Percentiles rank a stretch among this genome's conserved stretches.
phyloP scores from a whole-genome alignment of 2,888 invertebrate genomes.

The Oxystoma pomonae region DNA sequence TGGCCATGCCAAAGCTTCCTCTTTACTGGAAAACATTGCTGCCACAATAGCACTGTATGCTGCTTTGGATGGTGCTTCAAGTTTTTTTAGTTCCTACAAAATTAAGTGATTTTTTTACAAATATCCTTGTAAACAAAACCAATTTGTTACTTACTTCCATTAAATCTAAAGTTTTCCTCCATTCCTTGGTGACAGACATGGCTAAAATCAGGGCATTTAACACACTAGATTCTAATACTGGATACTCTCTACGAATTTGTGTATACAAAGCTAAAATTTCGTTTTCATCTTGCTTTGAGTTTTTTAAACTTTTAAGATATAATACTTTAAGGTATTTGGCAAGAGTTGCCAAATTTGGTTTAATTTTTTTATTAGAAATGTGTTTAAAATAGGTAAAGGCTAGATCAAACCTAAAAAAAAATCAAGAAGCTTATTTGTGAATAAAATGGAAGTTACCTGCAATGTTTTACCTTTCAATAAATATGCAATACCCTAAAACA shows the following conservation, averaged over 20 bases:
- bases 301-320: constrained; percentile 39
- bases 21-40: constrained; percentile 56
- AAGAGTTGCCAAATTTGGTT: constrained; percentile 55
- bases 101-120: too few species aligned
- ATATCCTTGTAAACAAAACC: neutral
- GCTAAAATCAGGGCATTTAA: constrained; percentile 59
- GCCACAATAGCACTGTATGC: constrained; percentile 54
- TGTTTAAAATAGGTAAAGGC: constrained; percentile 58
- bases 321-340: constrained; percentile 58
- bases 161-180: constrained; percentile 59
- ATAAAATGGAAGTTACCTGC: neutral
- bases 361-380: constrained; percentile 49
- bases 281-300: constrained; percentile 45
- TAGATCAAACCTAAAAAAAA: constrained; percentile 33
- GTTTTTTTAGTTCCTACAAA: constrained; percentile 55
- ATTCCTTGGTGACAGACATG: constrained; percentile 60
- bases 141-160: constrained; percentile 45
- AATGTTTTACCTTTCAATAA: constrained; percentile 42
- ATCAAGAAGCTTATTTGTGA: neutral
- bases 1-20: constrained; percentile 57
- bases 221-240: constrained; percentile 57
- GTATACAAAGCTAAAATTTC: constrained; percentile 50
- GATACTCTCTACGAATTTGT: constrained; percentile 51
- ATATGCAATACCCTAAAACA: constrained; percentile 53
- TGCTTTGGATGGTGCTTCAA: constrained; percentile 47